phyloP scores from a whole-genome alignment of 2,113 vertebrate species.

The Erythrolamprus reginae region DNA sequence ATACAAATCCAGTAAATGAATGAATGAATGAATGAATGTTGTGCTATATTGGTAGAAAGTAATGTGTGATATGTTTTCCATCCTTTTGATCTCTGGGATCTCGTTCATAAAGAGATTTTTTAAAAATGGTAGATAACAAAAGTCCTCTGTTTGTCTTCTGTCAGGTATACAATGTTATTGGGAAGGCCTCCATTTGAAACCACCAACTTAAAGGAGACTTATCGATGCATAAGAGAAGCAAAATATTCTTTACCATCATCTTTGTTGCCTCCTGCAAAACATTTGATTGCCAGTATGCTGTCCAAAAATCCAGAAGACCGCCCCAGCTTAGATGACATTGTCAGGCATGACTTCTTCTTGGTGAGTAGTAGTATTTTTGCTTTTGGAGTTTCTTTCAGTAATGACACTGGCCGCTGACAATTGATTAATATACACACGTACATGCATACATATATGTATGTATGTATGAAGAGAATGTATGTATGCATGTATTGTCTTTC shows the following conservation, averaged over 20 bases:
- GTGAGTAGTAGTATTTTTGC: slow-evolving; percentile 73
- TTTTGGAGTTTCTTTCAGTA: neutral
- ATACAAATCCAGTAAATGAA: too few relatives aligned
- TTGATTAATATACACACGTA: neutral
- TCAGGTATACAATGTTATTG: slow-evolving; percentile 95
- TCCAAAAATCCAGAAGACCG: slow-evolving; percentile 90
- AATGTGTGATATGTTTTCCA: neutral
- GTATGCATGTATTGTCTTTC: neutral
- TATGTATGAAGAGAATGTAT: too few relatives aligned
- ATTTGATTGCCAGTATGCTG: slow-evolving; percentile 88
- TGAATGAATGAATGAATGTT: too few relatives aligned
- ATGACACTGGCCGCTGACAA: slow-evolving; percentile 13
- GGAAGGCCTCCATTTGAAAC: slow-evolving; percentile 97
- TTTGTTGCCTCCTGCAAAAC: slow-evolving; percentile 83
- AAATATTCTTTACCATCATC: slow-evolving; percentile 90
- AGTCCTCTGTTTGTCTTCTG: neutral
- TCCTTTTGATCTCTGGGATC: neutral
- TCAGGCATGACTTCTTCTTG: slow-evolving; percentile 89
- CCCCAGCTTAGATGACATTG: slow-evolving; percentile 87
- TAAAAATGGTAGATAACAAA: neutral
- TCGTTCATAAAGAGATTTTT: neutral
- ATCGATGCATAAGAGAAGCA: slow-evolving; percentile 92
- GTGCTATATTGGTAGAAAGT: neutral
- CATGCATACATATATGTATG: too few relatives aligned
- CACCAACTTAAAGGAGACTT: slow-evolving; percentile 95